These are phyloP conservation scores for Sinodicranocentrus sp. DNA, from an alignment of 2,888 invertebrate genomes.

Conservation along the genomic window DNA sequence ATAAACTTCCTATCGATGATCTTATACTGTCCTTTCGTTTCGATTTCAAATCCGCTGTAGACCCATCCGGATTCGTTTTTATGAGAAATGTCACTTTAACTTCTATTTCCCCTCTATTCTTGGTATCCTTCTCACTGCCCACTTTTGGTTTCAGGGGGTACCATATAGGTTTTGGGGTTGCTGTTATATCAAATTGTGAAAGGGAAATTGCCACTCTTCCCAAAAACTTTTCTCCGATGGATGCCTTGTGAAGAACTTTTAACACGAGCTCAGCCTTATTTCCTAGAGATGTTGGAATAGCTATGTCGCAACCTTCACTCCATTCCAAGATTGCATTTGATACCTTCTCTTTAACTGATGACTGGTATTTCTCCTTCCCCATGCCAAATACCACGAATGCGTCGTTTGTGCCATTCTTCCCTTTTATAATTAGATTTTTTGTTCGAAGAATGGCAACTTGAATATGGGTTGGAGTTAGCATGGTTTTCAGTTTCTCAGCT, in stretches of 20 bases:
- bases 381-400: conserved; percentile 33
- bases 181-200: conserved; percentile 35
- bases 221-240: conserved; percentile 48
- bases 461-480: conserved; percentile 59
- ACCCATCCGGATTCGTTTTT: conserved; percentile 20
- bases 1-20: conserved; percentile 51
- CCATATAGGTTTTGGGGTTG: conserved; percentile 36
- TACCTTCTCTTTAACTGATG: conserved; percentile 47
- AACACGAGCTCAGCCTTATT: conserved; percentile 55
- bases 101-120: conserved; percentile 51
- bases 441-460: conserved; percentile 51
- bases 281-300: conserved; percentile 24
- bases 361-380: conserved; percentile 52
- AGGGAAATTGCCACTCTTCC: conserved; percentile 39
- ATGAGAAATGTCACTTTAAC: conserved; percentile 50
- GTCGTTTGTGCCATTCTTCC: conserved; percentile 58
- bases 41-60: conserved; percentile 31
- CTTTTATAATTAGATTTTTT: conserved; percentile 44
- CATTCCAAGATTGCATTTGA: conserved; percentile 37
- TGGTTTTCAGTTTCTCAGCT: neutral
- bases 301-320: conserved; percentile 60
- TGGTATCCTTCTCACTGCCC: conserved; percentile 50
- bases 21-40: conserved; percentile 30
- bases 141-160: conserved; percentile 45
- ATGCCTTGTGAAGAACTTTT: conserved; percentile 50